Base-by-base conservation (phyloP, 2,888 invertebrate genomes). In the Ophonus ardosiacus region DNA sequence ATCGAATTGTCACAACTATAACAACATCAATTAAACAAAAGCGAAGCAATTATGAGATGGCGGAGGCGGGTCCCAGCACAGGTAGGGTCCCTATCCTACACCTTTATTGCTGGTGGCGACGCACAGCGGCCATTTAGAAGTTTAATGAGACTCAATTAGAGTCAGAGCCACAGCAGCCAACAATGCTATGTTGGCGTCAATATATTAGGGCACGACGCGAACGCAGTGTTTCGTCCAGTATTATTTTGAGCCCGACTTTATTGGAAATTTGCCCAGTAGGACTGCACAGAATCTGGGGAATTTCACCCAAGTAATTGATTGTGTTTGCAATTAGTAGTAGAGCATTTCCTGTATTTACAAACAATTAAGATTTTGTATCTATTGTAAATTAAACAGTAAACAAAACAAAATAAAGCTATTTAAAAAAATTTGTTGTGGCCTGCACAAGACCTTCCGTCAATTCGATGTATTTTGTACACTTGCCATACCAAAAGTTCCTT, bases 71-170 rank as follows among this genome's bases (percentile, higher is more conserved):
- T 17, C 15, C 24, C n/a, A 51, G 13, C 74, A 43, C 56, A 74
- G 74, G 74, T 74, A 74, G 43, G 43, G 43, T 51, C 5, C 13
- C 43, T 51, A 13, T 13, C 43, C 74, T 56, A 56, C 78, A 78
- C 78, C 78, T 78, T 78, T 78, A 78, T 56, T 78, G 57, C 78
- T n/a, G 78, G 31, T 31, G 21, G 78, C 57, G 56, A 78, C 78
- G 78, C 78, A 57, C 56, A 59, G 81, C 51, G 31, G 56, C 81
- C 81, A 65, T 81, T 81, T 81, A 43, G 81, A 81, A 81, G 68
- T 81, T 81, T 81, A 81, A 68, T 81, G 81, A 68, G 65, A 51
- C 51, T 63, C 81, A 81, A 81, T 81, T 81, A 81, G 81, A 51
- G n/a, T 15, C 31, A 61, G 40, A 6, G 17, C 81, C 51, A 24